These are phyloP conservation scores for Polydrusus pterygomalis DNA, from an alignment of 2,888 invertebrate species.

Conservation along the genomic window DNA sequence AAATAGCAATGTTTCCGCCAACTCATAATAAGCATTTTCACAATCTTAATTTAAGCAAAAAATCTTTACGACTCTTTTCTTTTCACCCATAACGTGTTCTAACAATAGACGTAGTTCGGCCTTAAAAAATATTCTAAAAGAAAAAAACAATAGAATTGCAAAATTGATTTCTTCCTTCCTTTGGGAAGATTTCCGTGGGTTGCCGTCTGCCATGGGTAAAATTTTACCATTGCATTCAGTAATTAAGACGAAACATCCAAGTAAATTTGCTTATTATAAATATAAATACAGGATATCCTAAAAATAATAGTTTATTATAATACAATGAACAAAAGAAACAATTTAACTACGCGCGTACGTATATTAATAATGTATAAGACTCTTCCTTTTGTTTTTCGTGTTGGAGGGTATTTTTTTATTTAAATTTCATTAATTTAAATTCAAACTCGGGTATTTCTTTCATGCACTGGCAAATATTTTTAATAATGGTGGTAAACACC, in stretches of 20 bases:
- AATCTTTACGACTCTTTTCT: conserved; percentile 1
- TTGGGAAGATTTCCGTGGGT: conserved; percentile 55
- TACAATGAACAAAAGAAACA: conserved; percentile 57
- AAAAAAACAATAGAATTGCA: conserved; percentile 57
- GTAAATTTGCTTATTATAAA: conserved; percentile 52
- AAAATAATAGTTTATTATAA: conserved; percentile 57
- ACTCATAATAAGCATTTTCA: neutral
- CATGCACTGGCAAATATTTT: conserved; percentile 56
- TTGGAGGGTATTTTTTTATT: conserved; percentile 41
- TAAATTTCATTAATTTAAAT: conserved; percentile 52
- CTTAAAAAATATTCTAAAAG: conserved; percentile 40
- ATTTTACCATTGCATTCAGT: conserved; percentile 39
- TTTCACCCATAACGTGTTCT: conserved; percentile 38
- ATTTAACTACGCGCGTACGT: conserved; percentile 33
- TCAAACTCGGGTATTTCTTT: conserved; percentile 48
- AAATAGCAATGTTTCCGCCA: neutral
- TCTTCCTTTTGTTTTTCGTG: conserved; percentile 47
- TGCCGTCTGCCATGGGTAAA: conserved; percentile 29
- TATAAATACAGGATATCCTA: conserved; percentile 56
- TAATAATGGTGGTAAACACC: conserved; percentile 41
- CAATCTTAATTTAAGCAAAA: conserved; percentile 15
- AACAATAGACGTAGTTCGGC: conserved; percentile 36
- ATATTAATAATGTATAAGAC: conserved; percentile 55
- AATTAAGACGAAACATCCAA: conserved; percentile 52
- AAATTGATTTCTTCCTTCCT: conserved; percentile 59